A percentile compares a stretch with the other conserved stretches of the same genome.
These are phyloP conservation scores for Horisme vitalbata DNA, from an alignment of 2,888 invertebrate genomes.

Conservation along the genomic window DNA sequence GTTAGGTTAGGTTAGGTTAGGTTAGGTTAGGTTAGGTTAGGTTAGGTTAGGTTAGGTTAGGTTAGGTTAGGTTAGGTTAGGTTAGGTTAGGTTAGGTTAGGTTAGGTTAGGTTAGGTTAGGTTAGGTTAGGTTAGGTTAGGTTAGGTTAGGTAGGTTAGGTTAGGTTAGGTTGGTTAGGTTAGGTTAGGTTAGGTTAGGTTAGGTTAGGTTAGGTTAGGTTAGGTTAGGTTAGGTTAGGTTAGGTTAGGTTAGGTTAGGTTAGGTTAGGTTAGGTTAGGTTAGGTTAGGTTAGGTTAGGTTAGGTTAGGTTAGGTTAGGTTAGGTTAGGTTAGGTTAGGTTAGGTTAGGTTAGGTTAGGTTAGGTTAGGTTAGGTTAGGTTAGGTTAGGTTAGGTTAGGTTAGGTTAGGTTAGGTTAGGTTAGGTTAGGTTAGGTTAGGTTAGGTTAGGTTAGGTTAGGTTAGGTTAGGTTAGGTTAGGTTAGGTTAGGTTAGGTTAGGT, in stretches of 20 bases:
- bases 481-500: constrained; percentile 1
- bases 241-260: constrained; percentile 3
- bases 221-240: constrained; percentile 2
- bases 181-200: constrained; percentile 3
- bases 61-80: constrained; percentile 3
- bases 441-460: constrained; percentile 2
- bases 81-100: constrained; percentile 2
- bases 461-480: constrained; percentile 1
- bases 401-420: constrained; percentile 3
- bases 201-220: constrained; percentile 3
- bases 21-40: constrained; percentile 2
- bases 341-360: constrained; percentile 3
- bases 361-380: constrained; percentile 2
- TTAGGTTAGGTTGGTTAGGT: constrained; percentile 2
- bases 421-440: constrained; percentile 3
- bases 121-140: constrained; percentile 3
- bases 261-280: constrained; percentile 3
- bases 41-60: constrained; percentile 3
- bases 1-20: constrained; percentile 3
- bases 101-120: constrained; percentile 3
- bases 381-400: constrained; percentile 3
- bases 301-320: constrained; percentile 3
- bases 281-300: constrained; percentile 2
- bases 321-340: constrained; percentile 3
- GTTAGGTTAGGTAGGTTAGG: constrained; percentile 2